These are phyloP conservation scores for Mythimna impura DNA, from an alignment of 2,888 invertebrate genomes.

Conservation along the genomic window DNA sequence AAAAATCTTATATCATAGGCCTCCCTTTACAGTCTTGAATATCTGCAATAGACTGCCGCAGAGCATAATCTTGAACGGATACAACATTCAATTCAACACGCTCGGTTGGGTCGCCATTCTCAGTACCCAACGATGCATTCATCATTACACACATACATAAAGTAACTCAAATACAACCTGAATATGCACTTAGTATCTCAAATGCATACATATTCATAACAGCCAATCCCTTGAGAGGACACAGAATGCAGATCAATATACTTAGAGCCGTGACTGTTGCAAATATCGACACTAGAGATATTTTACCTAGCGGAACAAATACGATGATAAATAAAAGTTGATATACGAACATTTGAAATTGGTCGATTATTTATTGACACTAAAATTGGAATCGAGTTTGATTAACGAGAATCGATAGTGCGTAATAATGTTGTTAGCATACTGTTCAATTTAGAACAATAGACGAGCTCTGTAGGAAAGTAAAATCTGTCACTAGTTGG, in stretches of 20 bases:
- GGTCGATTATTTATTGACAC: constrained; percentile 24
- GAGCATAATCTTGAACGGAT: constrained; percentile 29
- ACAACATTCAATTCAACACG: constrained; percentile 34
- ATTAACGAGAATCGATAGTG: constrained; percentile 3
- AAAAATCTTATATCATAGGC: not conserved
- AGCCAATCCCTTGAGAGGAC: constrained; percentile 33
- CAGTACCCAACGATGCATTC: constrained; percentile 41
- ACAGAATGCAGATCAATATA: constrained; percentile 37
- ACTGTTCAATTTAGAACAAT: not conserved
- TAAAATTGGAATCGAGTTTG: constrained; percentile 20
- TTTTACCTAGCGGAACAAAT: constrained; percentile 25
- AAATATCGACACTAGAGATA: constrained; percentile 28
- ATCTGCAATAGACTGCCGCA: not conserved
- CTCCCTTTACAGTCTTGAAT: not conserved
- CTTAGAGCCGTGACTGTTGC: constrained; percentile 14
- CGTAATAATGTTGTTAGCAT: not conserved
- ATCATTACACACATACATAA: constrained; percentile 31
- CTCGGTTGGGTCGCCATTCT: constrained; percentile 26
- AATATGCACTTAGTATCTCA: constrained; percentile 30
- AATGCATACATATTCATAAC: constrained; percentile 41
- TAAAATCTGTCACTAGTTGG: not conserved
- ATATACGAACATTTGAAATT: constrained; percentile 19
- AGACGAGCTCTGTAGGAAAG: not conserved
- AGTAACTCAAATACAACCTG: constrained; percentile 39
- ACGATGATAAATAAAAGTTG: constrained; percentile 21